Percentiles rank a stretch among this genome's conserved stretches.
Conservation (phyloP, 2,797 vertebrate species). For the Schizothorax lantsangensis region DNA sequence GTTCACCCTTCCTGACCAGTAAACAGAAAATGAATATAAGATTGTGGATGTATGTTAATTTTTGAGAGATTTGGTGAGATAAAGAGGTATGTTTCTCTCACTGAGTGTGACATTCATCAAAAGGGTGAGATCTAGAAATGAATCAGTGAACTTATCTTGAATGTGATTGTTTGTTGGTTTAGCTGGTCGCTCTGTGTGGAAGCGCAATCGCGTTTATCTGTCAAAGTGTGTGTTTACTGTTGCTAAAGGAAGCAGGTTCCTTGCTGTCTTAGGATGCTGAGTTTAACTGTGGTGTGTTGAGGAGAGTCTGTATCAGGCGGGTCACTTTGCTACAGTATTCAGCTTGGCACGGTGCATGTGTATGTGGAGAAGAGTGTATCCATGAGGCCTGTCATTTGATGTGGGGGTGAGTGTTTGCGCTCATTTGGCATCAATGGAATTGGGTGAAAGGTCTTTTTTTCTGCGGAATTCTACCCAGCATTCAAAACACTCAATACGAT, state of each 20-base stretch:
- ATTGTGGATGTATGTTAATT: background rate
- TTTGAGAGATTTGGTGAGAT: background rate
- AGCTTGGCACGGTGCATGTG: slow-evolving; percentile 14
- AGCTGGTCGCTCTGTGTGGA: slow-evolving; percentile 23
- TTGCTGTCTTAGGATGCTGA: background rate
- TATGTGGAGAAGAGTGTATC: slow-evolving; percentile 32
- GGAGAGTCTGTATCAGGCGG: background rate
- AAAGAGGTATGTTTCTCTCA: background rate
- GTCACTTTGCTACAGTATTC: slow-evolving; percentile 15
- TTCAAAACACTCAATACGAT: slow-evolving; percentile 73
- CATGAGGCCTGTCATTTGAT: slow-evolving; percentile 52
- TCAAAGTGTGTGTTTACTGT: slow-evolving; percentile 29
- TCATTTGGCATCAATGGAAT: slow-evolving; percentile 72
- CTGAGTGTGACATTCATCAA: slow-evolving; percentile 47
- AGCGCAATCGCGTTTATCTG: background rate
- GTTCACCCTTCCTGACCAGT: background rate
- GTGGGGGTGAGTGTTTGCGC: slow-evolving; percentile 50
- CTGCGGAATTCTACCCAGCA: slow-evolving; percentile 72
- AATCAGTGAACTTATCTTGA: slow-evolving; percentile 12
- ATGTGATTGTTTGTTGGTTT: slow-evolving; percentile 23
- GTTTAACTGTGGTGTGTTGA: background rate
- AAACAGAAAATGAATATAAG: background rate
- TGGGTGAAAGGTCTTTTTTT: slow-evolving; percentile 81
- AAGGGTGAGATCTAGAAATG: slow-evolving; percentile 35
- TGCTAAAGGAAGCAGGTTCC: background rate